Percentiles rank a stretch among this genome's conserved stretches.
phyloP scores from a whole-genome alignment of 1,140 invertebrate genomes.

The Stratiolaelaps scimitus region DNA sequence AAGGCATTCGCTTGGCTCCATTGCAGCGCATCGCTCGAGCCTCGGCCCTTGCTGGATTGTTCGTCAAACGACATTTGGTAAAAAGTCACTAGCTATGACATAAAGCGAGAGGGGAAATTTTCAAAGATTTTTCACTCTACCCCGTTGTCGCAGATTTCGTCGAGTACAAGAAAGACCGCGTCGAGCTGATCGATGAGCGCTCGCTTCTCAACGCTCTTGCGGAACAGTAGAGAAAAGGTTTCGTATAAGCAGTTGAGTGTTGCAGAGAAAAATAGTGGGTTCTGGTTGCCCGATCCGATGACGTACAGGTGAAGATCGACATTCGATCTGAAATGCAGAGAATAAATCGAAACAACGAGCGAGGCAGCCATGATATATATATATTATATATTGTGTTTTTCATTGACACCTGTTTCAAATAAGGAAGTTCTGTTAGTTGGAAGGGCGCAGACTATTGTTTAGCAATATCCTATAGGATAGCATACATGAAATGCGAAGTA shows the following conservation, averaged over 20 bases:
- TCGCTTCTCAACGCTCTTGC: conserved; percentile 20
- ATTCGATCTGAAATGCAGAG: not conserved
- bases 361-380: not conserved
- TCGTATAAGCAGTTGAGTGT: conserved; percentile 25
- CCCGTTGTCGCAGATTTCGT: conserved; percentile 24
- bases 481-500: no score
- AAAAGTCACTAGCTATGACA: no score
- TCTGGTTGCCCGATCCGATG: conserved; percentile 10
- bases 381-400: no score
- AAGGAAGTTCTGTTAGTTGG: no score
- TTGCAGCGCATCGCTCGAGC: no score
- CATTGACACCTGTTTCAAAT: no score
- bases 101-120: no score
- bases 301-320: conserved; percentile 15
- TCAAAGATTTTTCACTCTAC: not conserved
- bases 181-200: conserved; percentile 26
- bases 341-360: not conserved
- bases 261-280: conserved; percentile 14
- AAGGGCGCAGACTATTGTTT: no score
- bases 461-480: no score
- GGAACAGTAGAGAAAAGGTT: conserved; percentile 12
- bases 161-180: conserved; percentile 5
- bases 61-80: no score
- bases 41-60: no score
- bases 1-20: no score